Evolutionary conservation across 92 coral and sea anemone genomes (phyloP).

Genomic region (Porites lobata): DNA sequence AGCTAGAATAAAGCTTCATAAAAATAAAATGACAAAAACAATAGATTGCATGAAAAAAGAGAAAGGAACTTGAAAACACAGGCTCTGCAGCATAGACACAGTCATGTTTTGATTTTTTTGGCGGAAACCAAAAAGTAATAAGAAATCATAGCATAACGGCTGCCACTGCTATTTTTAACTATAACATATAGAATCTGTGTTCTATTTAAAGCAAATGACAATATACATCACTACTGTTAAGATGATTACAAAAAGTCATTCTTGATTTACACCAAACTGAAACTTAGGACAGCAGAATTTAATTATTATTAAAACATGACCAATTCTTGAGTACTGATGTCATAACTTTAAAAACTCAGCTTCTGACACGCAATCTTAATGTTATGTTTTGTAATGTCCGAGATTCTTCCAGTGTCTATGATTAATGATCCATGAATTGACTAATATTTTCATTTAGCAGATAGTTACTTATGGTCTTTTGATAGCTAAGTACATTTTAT

Average conservation of each 20-base stretch:
- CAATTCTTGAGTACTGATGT: no score
- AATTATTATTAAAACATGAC: no score
- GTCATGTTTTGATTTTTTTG: neutral
- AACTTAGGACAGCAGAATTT: neutral
- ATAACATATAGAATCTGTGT: neutral
- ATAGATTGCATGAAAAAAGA: neutral
- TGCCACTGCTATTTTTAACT: neutral
- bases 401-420: neutral
- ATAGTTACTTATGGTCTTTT: neutral
- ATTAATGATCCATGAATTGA: conserved; percentile 6
- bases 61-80: neutral
- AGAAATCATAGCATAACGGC: neutral
- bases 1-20: neutral
- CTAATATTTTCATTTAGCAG: neutral
- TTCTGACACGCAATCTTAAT: no score
- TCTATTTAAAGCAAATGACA: conserved; percentile 10
- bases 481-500: neutral
- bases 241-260: neutral
- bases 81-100: neutral
- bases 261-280: no score
- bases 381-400: no score
- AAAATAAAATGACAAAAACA: neutral
- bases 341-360: no score
- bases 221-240: neutral
- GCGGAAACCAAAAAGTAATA: neutral